Evolutionary conservation across 2,113 vertebrate genomes (phyloP).

Genomic region (Apaloderma vittatum): DNA sequence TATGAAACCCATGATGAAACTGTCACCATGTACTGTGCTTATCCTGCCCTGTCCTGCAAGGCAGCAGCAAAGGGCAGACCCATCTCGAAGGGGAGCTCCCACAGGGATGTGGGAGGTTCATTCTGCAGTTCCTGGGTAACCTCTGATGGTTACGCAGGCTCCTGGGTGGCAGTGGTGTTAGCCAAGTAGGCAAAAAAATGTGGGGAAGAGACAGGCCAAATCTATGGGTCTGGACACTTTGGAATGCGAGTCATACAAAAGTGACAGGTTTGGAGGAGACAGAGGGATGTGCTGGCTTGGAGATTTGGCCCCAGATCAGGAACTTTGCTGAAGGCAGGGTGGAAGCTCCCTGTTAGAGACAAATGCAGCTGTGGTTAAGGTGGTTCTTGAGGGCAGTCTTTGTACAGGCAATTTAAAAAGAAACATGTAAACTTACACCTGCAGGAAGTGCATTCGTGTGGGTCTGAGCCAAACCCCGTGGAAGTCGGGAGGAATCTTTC

Average conservation of each 20-base stretch:
- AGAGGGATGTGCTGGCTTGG: conserved; percentile 15
- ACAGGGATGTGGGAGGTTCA: background rate
- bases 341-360: conserved; percentile 12
- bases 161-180: background rate
- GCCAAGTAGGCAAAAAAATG: background rate
- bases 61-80: background rate
- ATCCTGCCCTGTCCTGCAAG: background rate
- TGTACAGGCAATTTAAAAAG: conserved; percentile 1
- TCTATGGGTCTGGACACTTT: background rate
- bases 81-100: background rate
- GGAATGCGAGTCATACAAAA: background rate
- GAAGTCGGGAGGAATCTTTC: conserved; percentile 31
- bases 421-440: background rate
- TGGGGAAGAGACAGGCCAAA: background rate
- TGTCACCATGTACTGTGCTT: background rate
- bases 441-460: background rate
- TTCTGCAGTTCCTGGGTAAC: background rate
- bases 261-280: background rate
- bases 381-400: conserved; percentile 41
- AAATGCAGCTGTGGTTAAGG: conserved; percentile 33
- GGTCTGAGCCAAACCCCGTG: background rate
- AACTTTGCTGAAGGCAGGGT: conserved; percentile 7
- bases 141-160: background rate
- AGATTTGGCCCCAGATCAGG: background rate
- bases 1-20: background rate